These are phyloP conservation scores for Umimayanthus chanpuru DNA, from an alignment of 92 coral and sea anemone species.

Conservation along the genomic window DNA sequence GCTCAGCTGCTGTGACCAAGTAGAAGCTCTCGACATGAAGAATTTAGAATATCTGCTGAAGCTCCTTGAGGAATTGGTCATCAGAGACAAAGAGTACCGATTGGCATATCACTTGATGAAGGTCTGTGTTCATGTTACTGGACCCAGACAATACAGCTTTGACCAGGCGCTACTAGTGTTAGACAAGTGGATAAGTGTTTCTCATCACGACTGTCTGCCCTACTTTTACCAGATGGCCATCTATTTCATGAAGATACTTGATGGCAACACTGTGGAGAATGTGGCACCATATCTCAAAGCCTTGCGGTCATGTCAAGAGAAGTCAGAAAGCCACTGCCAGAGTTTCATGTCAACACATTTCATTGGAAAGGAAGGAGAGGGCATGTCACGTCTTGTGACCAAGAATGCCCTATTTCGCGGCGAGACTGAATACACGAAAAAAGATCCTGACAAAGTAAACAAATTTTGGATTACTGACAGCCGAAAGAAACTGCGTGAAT, in stretches of 20 bases:
- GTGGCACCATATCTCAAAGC: slow-evolving; percentile 53
- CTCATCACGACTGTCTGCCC: slow-evolving; percentile 61
- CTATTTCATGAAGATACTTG: slow-evolving; percentile 71
- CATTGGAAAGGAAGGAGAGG: slow-evolving; percentile 70
- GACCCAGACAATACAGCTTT: slow-evolving; percentile 64
- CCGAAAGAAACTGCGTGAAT: slow-evolving; percentile 80
- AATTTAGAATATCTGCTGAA: slow-evolving; percentile 59
- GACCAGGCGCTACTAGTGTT: slow-evolving; percentile 69
- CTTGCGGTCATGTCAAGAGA: slow-evolving; percentile 55
- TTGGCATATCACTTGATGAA: slow-evolving; percentile 72
- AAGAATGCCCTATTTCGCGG: slow-evolving; percentile 63
- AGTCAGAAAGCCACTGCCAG: slow-evolving; percentile 75
- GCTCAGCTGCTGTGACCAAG: slow-evolving; percentile 56
- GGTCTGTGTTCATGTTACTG: slow-evolving; percentile 67
- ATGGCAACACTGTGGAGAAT: slow-evolving; percentile 59
- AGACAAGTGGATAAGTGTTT: slow-evolving; percentile 64
- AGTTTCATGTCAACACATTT: slow-evolving; percentile 61
- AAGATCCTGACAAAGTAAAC: slow-evolving; percentile 47
- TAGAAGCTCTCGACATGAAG: slow-evolving; percentile 47
- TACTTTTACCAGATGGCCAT: slow-evolving; percentile 80
- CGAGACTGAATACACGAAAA: slow-evolving; percentile 59
- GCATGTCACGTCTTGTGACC: slow-evolving; percentile 80
- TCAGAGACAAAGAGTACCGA: slow-evolving; percentile 47
- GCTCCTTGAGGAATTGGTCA: slow-evolving; percentile 69
- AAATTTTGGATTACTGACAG: slow-evolving; percentile 60